Percentiles rank a stretch among this genome's conserved stretches.
Evolutionary conservation across 1,140 invertebrate genomes (phyloP).

Genomic region (Aphelenchoides fujianensis): DNA sequence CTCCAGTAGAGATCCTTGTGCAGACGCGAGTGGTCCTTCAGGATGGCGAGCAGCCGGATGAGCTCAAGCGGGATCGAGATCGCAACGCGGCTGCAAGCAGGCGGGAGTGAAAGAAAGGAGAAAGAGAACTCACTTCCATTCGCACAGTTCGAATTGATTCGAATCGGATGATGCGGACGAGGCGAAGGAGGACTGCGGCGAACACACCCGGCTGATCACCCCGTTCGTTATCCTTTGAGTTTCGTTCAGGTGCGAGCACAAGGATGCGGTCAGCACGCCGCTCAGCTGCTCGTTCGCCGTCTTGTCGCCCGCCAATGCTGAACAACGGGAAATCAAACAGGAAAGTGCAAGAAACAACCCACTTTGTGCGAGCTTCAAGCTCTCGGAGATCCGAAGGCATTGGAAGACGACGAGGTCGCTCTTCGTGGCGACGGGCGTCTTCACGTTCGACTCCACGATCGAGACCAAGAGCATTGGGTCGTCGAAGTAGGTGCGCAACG

Average conservation of each 20-base stretch:
- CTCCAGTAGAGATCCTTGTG: conserved; percentile 49
- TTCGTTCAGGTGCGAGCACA: conserved; percentile 43
- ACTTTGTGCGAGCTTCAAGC: conserved; percentile 42
- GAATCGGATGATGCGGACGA: conserved; percentile 1
- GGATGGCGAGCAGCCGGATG: conserved; percentile 31
- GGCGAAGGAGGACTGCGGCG: too few relatives aligned
- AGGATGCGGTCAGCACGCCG: conserved; percentile 19
- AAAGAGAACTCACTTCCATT: not conserved
- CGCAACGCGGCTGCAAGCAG: conserved; percentile 34
- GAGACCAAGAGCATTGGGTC: not conserved
- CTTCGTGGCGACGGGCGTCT: conserved; percentile 35
- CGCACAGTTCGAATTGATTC: not conserved
- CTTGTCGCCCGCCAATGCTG: not conserved
- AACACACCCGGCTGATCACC: conserved; percentile 14
- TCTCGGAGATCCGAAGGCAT: conserved; percentile 41
- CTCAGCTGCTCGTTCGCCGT: not conserved
- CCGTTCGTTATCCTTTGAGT: conserved; percentile 29
- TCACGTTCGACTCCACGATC: conserved; percentile 31
- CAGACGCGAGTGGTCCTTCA: conserved; percentile 47
- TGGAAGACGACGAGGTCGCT: conserved; percentile 33
- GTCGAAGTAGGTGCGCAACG: not conserved
- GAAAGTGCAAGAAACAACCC: conserved; percentile 2
- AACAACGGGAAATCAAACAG: not conserved
- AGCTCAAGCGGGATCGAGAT: conserved; percentile 42
- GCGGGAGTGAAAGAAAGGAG: not conserved